phyloP scores from a whole-genome alignment of 1,140 invertebrate species.

The Zelostemma sp. region DNA sequence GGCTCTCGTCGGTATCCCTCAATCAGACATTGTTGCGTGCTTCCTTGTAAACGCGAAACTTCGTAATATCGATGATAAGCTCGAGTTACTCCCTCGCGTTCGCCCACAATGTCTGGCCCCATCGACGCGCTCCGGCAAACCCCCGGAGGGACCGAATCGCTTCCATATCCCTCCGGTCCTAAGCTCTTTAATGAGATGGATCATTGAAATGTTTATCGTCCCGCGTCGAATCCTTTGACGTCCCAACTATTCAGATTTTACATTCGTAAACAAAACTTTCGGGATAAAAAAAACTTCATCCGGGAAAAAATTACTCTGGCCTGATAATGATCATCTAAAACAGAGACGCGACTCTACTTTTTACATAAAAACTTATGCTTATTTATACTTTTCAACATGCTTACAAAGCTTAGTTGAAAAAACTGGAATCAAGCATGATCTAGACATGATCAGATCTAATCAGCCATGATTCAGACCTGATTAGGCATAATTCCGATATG shows the following conservation, averaged over 20 bases:
- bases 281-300: too few species aligned
- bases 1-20: conserved; percentile 15
- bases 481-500: too few species aligned
- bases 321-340: too few species aligned
- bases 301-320: too few species aligned
- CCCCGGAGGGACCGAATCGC: conserved; percentile 55
- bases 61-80: conserved; percentile 66
- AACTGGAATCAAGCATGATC: not conserved
- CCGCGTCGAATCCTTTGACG: conserved; percentile 18
- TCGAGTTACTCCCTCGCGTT: conserved; percentile 54
- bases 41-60: conserved; percentile 52
- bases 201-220: conserved; percentile 57
- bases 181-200: conserved; percentile 67
- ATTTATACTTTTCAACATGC: not conserved
- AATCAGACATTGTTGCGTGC: conserved; percentile 30
- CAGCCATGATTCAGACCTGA: too few species aligned
- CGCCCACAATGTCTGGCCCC: conserved; percentile 56
- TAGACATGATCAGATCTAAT: too few species aligned
- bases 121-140: conserved; percentile 51
- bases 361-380: too few species aligned
- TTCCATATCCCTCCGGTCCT: conserved; percentile 57
- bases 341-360: too few species aligned
- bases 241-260: too few species aligned
- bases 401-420: not conserved
- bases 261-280: too few species aligned